phyloP scores from a whole-genome alignment of 2,888 invertebrate species.

The Quadriops clusia region DNA sequence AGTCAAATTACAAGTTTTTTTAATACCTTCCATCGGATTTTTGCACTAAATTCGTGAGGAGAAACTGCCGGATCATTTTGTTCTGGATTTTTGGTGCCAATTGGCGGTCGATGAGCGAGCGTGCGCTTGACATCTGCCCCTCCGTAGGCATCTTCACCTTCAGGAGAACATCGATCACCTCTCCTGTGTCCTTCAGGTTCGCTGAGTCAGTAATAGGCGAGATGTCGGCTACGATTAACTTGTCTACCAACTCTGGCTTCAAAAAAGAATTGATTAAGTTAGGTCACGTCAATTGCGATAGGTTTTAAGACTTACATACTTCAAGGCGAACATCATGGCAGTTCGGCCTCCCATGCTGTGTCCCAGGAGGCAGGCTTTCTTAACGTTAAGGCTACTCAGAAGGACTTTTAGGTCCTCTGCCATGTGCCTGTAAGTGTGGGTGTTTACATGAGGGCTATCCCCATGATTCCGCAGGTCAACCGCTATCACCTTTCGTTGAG shows the following conservation, averaged over 20 bases:
- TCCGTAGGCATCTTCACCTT: conserved; percentile 46
- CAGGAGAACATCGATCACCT: conserved; percentile 56
- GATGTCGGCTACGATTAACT: conserved; percentile 60
- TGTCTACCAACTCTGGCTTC: conserved; percentile 51
- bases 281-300: not conserved
- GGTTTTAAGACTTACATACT: conserved; percentile 41
- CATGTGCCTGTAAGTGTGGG: conserved; percentile 64
- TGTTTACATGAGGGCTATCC: conserved; percentile 69
- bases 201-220: conserved; percentile 52
- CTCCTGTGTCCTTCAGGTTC: conserved; percentile 48
- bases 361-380: conserved; percentile 62
- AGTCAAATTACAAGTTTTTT: not conserved
- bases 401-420: conserved; percentile 60
- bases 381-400: conserved; percentile 49
- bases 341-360: conserved; percentile 96
- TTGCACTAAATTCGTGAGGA: conserved; percentile 71
- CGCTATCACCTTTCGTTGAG: conserved; percentile 60
- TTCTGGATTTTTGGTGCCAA: conserved; percentile 45
- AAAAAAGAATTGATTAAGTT: conserved; percentile 8
- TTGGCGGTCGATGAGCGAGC: conserved; percentile 53
- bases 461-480: conserved; percentile 94
- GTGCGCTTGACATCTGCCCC: conserved; percentile 56
- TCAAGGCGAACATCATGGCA: conserved; percentile 73
- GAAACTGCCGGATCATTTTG: conserved; percentile 57
- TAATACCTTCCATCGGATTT: conserved; percentile 27